Evolutionary conservation across 2,888 invertebrate species (phyloP), one percentile per base, ranked within the genome.

Genomic region (Plagodis dolabraria): DNA sequence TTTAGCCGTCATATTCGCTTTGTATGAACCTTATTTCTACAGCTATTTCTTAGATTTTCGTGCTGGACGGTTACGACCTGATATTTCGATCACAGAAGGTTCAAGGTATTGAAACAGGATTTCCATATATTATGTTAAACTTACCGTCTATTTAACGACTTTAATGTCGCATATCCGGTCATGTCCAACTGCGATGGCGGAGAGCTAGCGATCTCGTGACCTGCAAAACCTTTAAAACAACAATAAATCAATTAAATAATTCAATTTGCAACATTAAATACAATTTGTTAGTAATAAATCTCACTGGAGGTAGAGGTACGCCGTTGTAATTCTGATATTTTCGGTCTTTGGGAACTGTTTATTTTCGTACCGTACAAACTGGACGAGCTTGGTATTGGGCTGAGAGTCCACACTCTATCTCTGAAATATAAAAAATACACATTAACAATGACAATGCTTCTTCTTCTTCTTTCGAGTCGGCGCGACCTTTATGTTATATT

Each of bases 381-480:
- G 60, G 96, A 96, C 67, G 97, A 96, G 84, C 97, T 98, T 22
- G 97, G 97, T 79, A 98, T 97, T 0, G 98, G 98, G 86, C 97
- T 98, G 34, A 98, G 93, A 49, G 96, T 96, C 75, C 96, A 94
- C 68, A 96, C 94, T 82, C 96, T 94, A 69, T 96, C 96, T 67
- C 96, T 96, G 78, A 10, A 80, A 78, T 33, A 58, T 55, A 70
- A 42, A 35, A 47, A 57, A 53, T 1, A 22, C 22, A 22, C 22
- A 22, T 22, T 22, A 22, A 22, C 22, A 22, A 22, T 22, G 22
- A 22, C 4, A 22, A 22, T 22, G 22, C 22, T 22, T n/a, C n/a
- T n/a, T n/a, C n/a, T n/a, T n/a, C n/a, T n/a, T n/a, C n/a, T n/a
- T n/a, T n/a, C n/a, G n/a, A n/a, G n/a, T n/a, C n/a, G n/a, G n/a